Evolutionary conservation across 2,797 vertebrate species (phyloP), one percentile per base, ranked within the genome.

Genomic region (Pseudocheirus occidentalis): DNA sequence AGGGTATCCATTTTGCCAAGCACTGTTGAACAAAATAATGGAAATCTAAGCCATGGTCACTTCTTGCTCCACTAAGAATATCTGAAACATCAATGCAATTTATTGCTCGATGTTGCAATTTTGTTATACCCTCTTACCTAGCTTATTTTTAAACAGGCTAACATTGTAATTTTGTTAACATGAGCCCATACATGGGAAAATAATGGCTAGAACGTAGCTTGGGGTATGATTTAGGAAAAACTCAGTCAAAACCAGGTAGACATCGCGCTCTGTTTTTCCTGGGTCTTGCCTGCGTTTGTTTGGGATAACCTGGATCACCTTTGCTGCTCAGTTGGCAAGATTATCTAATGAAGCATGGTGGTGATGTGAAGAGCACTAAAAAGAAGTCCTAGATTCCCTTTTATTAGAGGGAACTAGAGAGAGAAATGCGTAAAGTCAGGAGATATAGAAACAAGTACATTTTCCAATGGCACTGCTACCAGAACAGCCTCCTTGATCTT

Each of bases 1-100:
- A 97, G 91, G 53, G n/a, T 91, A 93, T 95, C 97, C 81, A 14
- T 97, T 95, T 96, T n/a, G 58, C 95, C 97, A 96, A 93, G 81
- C 24, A 54, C 7, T 97, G 89, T 59, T 98, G 96, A 96, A 92
- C 97, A 95, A 97, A 98, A 94, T 97, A 92, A 55, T 93, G 97
- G 97, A 96, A 94, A 94, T 97, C 27, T 57, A 91, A 92, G 27
- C 92, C 46, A 0, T 95, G 59, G 96, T 97, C 55, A 0, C 55
- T 92, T 96, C 58, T 95, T 95, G n/a, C n/a, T 81, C 95, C 89
- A 3, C 87, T 94, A 95, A 95, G 95, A 95, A 50, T 91, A 91
- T 93, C 54, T 62, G 93, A 56, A 97, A 91, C 94, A 93, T 93
- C 62, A 94, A 40, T 66, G 53, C 73, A 31, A 90, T 73, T 94